Conservation (phyloP, 2,888 invertebrate species). For the Diploptera punctata region DNA sequence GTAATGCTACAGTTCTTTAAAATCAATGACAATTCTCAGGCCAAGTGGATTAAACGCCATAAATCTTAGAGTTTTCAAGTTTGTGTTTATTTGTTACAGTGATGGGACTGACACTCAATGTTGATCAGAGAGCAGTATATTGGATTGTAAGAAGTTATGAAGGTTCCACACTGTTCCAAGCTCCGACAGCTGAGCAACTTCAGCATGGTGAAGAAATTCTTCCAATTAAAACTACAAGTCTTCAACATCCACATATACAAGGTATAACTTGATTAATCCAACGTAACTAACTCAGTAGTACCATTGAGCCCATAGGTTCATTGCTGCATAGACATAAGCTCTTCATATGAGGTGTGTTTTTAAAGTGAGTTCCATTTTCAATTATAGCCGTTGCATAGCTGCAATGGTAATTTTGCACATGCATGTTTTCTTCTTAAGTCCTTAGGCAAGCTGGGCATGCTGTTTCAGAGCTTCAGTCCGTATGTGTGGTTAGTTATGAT, state of each 20-base stretch:
- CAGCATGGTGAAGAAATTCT: constrained; percentile 53
- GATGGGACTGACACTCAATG: constrained; percentile 84
- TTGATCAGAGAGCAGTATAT: constrained; percentile 76
- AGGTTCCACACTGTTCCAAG: constrained; percentile 75
- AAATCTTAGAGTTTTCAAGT: too few species aligned
- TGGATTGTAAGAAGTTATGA: constrained; percentile 85
- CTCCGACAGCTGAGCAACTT: constrained; percentile 67
- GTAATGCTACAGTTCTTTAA: too few species aligned
- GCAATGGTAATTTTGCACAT: too few species aligned
- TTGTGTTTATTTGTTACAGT: constrained; percentile 59
- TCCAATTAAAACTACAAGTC: constrained; percentile 54
- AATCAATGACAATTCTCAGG: too few species aligned
- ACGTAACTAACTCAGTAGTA: too few species aligned
- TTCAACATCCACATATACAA: constrained; percentile 64
- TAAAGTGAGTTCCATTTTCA: too few species aligned
- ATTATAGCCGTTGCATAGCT: too few species aligned
- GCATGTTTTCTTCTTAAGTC: background rate
- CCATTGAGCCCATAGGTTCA: too few species aligned
- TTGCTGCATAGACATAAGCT: too few species aligned
- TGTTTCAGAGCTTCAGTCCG: background rate
- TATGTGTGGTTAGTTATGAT: too few species aligned
- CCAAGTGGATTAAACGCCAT: too few species aligned
- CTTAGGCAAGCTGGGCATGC: background rate
- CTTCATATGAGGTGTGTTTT: too few species aligned
- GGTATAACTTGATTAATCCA: constrained; percentile 50